Evolutionary conservation across 2,797 vertebrate species (phyloP).

Genomic region (Petrocephalus schoutedeni): DNA sequence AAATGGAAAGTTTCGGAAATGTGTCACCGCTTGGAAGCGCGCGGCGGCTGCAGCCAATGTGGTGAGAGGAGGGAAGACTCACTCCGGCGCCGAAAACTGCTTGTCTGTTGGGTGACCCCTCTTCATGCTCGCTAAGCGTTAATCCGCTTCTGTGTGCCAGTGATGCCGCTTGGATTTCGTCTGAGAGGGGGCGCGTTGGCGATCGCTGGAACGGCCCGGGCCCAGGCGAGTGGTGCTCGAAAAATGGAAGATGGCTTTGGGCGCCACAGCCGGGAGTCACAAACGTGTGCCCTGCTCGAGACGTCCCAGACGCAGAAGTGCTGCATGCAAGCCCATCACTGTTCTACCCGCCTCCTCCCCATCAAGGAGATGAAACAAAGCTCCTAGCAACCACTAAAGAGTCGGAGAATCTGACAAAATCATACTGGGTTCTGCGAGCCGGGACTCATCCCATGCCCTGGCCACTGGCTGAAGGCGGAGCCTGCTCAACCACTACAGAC

Average conservation of each 20-base stretch:
- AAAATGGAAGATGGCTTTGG: not conserved
- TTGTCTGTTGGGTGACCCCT: not conserved
- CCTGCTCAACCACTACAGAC: not conserved
- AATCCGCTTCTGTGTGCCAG: slow-evolving; percentile 1
- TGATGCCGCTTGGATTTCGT: not conserved
- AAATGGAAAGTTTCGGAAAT: not conserved
- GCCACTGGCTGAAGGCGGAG: not conserved
- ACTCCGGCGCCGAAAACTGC: not conserved
- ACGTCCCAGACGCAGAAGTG: not conserved
- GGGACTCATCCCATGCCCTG: not conserved
- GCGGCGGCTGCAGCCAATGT: not conserved
- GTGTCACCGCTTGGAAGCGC: not conserved
- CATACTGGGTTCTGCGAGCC: not conserved
- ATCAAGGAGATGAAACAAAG: not conserved
- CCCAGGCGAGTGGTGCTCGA: not conserved
- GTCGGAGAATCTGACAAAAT: slow-evolving; percentile 9
- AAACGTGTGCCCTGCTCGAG: not conserved
- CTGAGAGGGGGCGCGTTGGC: not conserved
- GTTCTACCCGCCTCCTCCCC: not conserved
- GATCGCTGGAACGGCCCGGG: not conserved
- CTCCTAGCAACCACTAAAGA: not conserved
- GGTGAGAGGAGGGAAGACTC: not conserved
- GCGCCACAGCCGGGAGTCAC: not conserved
- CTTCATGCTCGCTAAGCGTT: not conserved
- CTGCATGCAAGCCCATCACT: not conserved